Evolutionary conservation across 2,113 vertebrate species (phyloP), one percentile per base, ranked within the genome.

Genomic region (Oncorhynchus masou): DNA sequence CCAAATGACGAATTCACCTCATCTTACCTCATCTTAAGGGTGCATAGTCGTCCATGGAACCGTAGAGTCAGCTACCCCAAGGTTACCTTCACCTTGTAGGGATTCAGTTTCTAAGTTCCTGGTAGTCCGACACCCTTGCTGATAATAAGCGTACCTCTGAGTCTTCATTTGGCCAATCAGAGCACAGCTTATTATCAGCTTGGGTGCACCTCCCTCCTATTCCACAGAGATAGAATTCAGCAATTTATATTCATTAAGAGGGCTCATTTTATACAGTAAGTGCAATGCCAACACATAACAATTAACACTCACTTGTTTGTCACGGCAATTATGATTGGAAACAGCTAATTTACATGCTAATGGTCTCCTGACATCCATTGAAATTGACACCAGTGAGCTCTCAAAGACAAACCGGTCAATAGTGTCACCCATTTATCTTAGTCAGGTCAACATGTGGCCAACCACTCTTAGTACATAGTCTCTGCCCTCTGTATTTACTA

Each of bases 331-430:
- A 83, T 76, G 73, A 83, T 69, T 54, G 71, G 39, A 81, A 83
- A 85, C 24, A 45, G 65, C 76, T 79, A 25, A 82, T 85, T 80
- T 76, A 59, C 86, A 81, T 75, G 25, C 67, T 75, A 79, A 79
- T 79, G 48, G 29, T n/a, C 29, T 66, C 70, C 25, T 77, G 69
- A 79, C 79, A 74, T 74, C 77, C 31, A 79, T 78, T 31, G 9
- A 75, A 73, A 79, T 45, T 49, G 65, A 69, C 72, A 49, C n/a
- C 11, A 9, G 24, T 2, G 45, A 39, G 80, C 71, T 73, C 51
- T 65, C 20, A 1, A 70, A 77, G 27, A 31, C 31, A 62, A 83
- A 59, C 68, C 22, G 71, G 64, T 70, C 59, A 25, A n/a, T 74
- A 11, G 57, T 54, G 66, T 60, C 15, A 22, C 8, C 16, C 45